Conservation (phyloP, 2,113 vertebrate genomes). For the Myotis lucifugus region DNA sequence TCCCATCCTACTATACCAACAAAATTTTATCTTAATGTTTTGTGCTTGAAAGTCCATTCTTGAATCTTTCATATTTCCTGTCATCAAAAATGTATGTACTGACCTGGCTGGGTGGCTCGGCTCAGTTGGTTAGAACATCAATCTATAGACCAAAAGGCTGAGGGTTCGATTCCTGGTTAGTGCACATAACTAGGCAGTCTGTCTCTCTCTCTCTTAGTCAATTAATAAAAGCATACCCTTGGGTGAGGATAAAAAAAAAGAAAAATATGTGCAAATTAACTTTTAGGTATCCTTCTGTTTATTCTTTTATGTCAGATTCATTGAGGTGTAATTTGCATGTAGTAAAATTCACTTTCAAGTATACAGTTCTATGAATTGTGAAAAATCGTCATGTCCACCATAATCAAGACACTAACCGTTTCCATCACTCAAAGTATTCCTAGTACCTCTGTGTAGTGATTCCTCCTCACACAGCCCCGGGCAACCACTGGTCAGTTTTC, state of each 20-base stretch:
- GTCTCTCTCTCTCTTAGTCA: no score
- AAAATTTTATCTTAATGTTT: neutral
- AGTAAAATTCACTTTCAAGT: neutral
- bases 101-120: no score
- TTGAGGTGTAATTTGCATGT: neutral
- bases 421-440: neutral
- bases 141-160: no score
- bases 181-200: no score
- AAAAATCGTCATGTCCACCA: neutral
- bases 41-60: neutral
- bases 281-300: neutral
- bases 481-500: neutral
- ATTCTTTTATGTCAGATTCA: neutral
- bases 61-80: neutral
- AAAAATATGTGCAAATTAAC: neutral
- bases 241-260: no score
- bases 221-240: no score
- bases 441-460: neutral
- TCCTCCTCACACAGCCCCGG: neutral
- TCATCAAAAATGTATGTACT: neutral
- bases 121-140: no score
- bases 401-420: neutral
- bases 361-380: neutral
- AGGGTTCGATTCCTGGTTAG: no score
- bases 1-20: neutral